Evolutionary conservation across 37 sponge, comb jelly and placozoan species (phyloP), one percentile per base, ranked within the genome.

Genomic region (Crambe crambe): DNA sequence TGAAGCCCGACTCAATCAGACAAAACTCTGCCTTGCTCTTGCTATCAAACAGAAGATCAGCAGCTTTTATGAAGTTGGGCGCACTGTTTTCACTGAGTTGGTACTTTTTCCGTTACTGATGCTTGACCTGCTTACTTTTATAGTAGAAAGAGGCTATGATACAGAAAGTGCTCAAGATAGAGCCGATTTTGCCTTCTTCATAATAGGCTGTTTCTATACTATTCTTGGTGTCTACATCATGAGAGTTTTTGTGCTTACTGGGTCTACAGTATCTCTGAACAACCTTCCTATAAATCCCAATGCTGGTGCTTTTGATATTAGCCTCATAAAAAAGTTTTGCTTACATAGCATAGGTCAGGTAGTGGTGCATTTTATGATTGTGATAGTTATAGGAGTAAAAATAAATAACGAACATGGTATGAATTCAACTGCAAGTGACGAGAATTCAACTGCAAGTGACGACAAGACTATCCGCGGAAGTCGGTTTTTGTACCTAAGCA

Each of bases 51-150:
- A 79, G 15, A 65, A 62, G 15, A 56, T 78, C 51, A 63, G 79
- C 37, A 64, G 29, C 8, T 86, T 43, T 31, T 74, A 74, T 56
- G 87, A 86, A 56, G 23, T 86, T 15, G 51, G 73, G 39, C 80
- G 87, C 1, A 86, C 70, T 38, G 10, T 86, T 44, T 21, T 80
- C 17, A 57, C 37, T 8, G 87, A 86, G 67, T 29, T 75, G 1
- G 56, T 86, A 1, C 72, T 86, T 0, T 86, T 75, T 64, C 87
- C 87, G 0, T 36, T 86, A 41, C 68, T 86, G 41, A 58, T 86
- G 3, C 74, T 58, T 56, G 87, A 86, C 32, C 68, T 86, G 58
- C 80, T 86, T 80, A 81, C 73, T 27, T 73, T 80, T 26, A 68
- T 86, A 22, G 70, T 25, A 29, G 42, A 26, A 22, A 18, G 39